phyloP scores from a whole-genome alignment of 2,113 vertebrate species.

The Centropus bengalensis region DNA sequence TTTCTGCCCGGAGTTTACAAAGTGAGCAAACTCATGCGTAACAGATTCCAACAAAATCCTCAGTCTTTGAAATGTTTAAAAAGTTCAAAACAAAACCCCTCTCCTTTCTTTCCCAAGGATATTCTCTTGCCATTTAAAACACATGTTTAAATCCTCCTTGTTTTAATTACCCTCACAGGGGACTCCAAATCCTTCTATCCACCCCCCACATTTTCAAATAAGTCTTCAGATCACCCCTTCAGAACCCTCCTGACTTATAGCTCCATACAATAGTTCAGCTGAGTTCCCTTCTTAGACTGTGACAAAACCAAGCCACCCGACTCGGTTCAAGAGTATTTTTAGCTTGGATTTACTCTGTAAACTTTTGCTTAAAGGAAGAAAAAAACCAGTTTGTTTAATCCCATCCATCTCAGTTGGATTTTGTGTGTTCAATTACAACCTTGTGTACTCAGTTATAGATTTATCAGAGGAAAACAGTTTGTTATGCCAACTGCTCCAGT shows the following conservation, averaged over 20 bases:
- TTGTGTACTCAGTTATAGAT: background rate
- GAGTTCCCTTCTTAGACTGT: background rate
- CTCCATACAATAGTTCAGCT: background rate
- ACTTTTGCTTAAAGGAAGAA: background rate
- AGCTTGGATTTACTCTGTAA: background rate
- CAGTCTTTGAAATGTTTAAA: background rate
- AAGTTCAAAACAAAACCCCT: background rate
- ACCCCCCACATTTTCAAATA: background rate
- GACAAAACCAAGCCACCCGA: background rate
- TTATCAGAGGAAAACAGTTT: background rate
- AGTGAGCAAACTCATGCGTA: rapidly evolving
- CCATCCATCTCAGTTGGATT: background rate
- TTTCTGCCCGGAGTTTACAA: background rate
- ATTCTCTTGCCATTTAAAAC: background rate
- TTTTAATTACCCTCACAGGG: background rate
- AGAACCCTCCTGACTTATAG: background rate
- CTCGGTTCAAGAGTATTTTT: background rate
- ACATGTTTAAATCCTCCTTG: background rate
- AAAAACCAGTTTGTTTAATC: background rate
- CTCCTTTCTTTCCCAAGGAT: background rate
- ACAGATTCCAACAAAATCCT: background rate
- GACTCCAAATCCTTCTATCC: background rate
- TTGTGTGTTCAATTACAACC: background rate
- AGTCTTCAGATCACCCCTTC: background rate
- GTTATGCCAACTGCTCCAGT: background rate